A percentile compares a stretch with the other conserved stretches of the same genome.
Evolutionary conservation across 2,888 invertebrate genomes (phyloP).

Genomic region (Phlogophora meticulosa): DNA sequence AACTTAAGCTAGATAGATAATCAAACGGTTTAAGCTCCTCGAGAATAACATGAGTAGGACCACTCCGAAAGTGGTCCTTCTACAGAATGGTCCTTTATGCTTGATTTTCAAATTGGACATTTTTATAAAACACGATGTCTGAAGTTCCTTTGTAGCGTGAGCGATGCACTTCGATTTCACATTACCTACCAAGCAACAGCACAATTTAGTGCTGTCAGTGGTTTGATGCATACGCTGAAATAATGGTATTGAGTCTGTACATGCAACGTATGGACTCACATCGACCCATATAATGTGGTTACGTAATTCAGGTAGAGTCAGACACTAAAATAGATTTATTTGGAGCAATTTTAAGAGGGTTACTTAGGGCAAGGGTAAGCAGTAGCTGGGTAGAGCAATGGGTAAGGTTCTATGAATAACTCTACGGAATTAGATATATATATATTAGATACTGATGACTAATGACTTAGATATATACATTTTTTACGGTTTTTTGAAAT

Average conservation of each 20-base stretch:
- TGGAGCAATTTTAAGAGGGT: neutral
- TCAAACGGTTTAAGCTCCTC: neutral
- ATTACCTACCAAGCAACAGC: slow-evolving; percentile 29
- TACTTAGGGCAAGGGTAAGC: too few relatives aligned
- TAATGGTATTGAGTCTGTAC: slow-evolving; percentile 71
- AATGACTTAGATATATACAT: too few relatives aligned
- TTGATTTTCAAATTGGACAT: neutral
- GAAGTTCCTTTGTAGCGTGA: slow-evolving; percentile 41
- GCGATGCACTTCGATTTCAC: slow-evolving; percentile 30
- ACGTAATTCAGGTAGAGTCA: slow-evolving; percentile 27
- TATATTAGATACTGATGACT: too few relatives aligned
- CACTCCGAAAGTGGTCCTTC: too few relatives aligned
- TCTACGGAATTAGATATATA: too few relatives aligned
- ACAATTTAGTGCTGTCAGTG: slow-evolving; percentile 40
- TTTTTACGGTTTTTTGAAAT: too few relatives aligned
- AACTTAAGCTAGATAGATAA: too few relatives aligned
- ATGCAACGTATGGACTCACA: slow-evolving; percentile 63
- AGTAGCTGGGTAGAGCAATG: too few relatives aligned
- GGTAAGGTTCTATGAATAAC: too few relatives aligned
- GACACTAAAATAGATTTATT: neutral
- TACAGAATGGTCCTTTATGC: neutral
- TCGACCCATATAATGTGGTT: slow-evolving; percentile 18
- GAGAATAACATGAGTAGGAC: neutral
- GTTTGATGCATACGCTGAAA: slow-evolving; percentile 58
- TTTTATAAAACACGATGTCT: neutral